Base-by-base conservation (phyloP, 2,888 invertebrate species). In the Lepidochrysops patricia region DNA sequence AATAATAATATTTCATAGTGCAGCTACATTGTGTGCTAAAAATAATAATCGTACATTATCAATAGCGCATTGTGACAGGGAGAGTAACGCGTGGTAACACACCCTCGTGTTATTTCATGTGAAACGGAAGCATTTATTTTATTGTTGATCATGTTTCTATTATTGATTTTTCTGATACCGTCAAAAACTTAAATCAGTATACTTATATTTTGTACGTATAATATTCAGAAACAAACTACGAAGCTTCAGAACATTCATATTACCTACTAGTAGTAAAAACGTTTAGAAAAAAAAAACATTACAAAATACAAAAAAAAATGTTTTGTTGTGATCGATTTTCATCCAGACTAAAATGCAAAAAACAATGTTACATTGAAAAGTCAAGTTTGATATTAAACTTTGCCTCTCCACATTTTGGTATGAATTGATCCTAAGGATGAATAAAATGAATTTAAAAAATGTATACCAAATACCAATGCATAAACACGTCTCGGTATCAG, bases 41-140 rank as follows among this genome's bases (percentile, higher is more conserved):
- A 65, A 63, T 66, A 66, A 75, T 81, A 71, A 73, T 75, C 69
- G 74, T 76, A 12, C 75, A 77, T 83, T 84, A 83, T 80, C 76
- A 77, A 82, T 76, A 75, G 74, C 70, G 82, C 78, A 82, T 80
- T 75, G 80, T 81, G 80, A 82, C 78, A 71, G 77, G 65, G 66
- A 66, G 69, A 70, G 64, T 70, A 72, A 71, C 80, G 79, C 84
- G 79, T 75, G 78, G 74, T n/a, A n/a, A n/a, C 69, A 76, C 72
- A 75, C 79, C 74, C 72, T 69, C 68, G 69, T 74, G 73, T 73
- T 71, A 71, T 67, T 67, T 66, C 68, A 84, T 80, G 76, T 80
- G 66, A 79, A 72, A 88, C 70, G 72, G 73, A 81, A 72, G 79
- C 82, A 88, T 63, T 66, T 69, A 66, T 56, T 62, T 9, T 23